A percentile compares a stretch with the other conserved stretches of the same genome.
These are phyloP conservation scores for Drosophila emarginata DNA, from an alignment of 2,888 invertebrate genomes.

Conservation along the genomic window DNA sequence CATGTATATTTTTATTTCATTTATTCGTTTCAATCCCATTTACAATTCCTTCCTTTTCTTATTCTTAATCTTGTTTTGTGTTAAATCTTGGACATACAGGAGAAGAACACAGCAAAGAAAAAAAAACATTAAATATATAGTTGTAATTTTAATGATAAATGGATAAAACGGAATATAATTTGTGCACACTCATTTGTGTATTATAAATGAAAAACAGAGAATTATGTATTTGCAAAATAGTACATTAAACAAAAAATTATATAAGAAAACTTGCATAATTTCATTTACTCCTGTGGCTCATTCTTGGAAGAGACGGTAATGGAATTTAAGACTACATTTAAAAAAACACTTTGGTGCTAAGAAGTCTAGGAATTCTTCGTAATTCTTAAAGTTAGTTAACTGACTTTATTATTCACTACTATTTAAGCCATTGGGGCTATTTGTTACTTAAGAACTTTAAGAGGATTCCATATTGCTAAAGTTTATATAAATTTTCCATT, in stretches of 20 bases:
- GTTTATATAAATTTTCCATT: too few species aligned
- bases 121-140: constrained; percentile 48
- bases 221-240: constrained; percentile 64
- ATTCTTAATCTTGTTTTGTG: background rate
- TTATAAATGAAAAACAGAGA: constrained; percentile 55
- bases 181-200: constrained; percentile 54
- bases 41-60: constrained; percentile 33
- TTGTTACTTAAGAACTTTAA: too few species aligned
- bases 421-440: too few species aligned
- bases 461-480: too few species aligned
- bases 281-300: background rate
- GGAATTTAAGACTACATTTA: too few species aligned
- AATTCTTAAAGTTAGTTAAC: too few species aligned
- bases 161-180: constrained; percentile 34
- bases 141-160: constrained; percentile 35
- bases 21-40: constrained; percentile 31
- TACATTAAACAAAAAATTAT: constrained; percentile 62
- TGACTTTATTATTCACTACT: too few species aligned
- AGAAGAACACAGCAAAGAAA: constrained; percentile 30
- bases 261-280: constrained; percentile 37
- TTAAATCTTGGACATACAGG: constrained; percentile 35
- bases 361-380: too few species aligned
- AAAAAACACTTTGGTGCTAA: too few species aligned
- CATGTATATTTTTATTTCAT: constrained; percentile 25
- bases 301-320: too few species aligned